Conservation (phyloP, 2,797 vertebrate species). For the Phalloptychus januarius region DNA sequence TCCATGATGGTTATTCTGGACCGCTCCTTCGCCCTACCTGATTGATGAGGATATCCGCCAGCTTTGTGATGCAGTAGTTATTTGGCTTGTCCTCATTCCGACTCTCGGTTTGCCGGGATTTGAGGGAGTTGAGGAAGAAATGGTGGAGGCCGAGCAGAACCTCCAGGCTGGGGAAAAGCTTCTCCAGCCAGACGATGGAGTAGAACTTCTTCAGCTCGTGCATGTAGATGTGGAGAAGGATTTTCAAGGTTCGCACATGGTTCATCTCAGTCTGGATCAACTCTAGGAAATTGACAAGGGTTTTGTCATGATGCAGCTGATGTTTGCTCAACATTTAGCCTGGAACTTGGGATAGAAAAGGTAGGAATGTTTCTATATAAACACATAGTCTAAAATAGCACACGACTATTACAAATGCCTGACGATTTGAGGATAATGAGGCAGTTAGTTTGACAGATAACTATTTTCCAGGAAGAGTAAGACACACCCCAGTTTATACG, state of each 20-base stretch:
- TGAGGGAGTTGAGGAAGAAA: conserved; percentile 85
- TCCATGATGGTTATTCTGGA: background rate
- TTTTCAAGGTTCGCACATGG: conserved; percentile 90
- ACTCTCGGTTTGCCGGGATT: conserved; percentile 78
- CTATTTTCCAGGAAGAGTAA: background rate
- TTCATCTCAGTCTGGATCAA: conserved; percentile 94
- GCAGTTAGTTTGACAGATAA: background rate
- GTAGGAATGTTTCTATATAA: background rate
- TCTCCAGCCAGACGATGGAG: conserved; percentile 73
- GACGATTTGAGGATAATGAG: background rate
- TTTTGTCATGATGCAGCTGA: background rate
- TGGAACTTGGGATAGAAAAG: background rate
- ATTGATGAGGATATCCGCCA: conserved; percentile 86
- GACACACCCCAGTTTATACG: background rate
- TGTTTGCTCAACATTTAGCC: background rate
- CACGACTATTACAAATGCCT: background rate
- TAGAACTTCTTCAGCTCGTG: conserved; percentile 82
- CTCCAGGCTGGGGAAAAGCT: conserved; percentile 83
- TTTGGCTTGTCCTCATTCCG: conserved; percentile 82
- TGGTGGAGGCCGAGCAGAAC: conserved; percentile 83
- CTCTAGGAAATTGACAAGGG: conserved; percentile 75
- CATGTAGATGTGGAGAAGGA: conserved; percentile 87
- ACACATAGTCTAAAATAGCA: background rate
- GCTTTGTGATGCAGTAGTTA: conserved; percentile 85
- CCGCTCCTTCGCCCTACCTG: conserved; percentile 80